Evolutionary conservation across 2,113 vertebrate genomes (phyloP), one percentile per base, ranked within the genome.

Genomic region (Ramphastos sulfuratus): DNA sequence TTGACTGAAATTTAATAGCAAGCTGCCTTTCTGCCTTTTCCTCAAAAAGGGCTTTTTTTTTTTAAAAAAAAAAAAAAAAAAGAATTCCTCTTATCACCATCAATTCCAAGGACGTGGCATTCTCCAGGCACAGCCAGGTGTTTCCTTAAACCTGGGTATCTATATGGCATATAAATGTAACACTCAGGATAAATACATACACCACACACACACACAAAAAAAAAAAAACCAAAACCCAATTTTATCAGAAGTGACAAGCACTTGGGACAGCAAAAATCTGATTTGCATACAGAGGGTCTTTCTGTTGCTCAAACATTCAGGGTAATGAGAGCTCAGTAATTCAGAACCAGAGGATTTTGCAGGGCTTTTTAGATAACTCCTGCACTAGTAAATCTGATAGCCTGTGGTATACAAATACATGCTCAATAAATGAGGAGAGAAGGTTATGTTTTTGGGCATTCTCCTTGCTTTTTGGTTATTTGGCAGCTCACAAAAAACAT

Each of bases 1-100:
- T 95, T 92, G 93, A 96, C 72, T 96, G 87, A 96, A 94, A 95
- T 91, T 93, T 95, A 94, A 87, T 61, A 94, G 76, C 58, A 74
- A 94, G 42, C 87, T 91, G 82, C 72, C 60, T 33, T 92, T 93
- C 70, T 91, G 79, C 42, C 28, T 64, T 89, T 93, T 77, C 39
- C 79, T 80, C 39, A 63, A 70, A 86, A 82, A 72, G 19, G 13
- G 86, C 33, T 79, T 37, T 72, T 30, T 6, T 42, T 23, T 37
- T 37, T 37, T 37, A 21, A 50, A 59, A 75, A 2, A 55, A 89
- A 80, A 63, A 58, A 39, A 83, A 8, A 39, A 7, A 74, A 80
- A 70, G 31, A 35, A 58, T 12, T 77, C 28, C 58, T 83, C 2
- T n/a, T 15, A 90, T 61, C 50, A 71, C 48, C 90, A 70, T 24